Percentiles rank a stretch among this genome's conserved stretches.
Conservation (phyloP, 2,113 vertebrate species). For the Rallus limicola region DNA sequence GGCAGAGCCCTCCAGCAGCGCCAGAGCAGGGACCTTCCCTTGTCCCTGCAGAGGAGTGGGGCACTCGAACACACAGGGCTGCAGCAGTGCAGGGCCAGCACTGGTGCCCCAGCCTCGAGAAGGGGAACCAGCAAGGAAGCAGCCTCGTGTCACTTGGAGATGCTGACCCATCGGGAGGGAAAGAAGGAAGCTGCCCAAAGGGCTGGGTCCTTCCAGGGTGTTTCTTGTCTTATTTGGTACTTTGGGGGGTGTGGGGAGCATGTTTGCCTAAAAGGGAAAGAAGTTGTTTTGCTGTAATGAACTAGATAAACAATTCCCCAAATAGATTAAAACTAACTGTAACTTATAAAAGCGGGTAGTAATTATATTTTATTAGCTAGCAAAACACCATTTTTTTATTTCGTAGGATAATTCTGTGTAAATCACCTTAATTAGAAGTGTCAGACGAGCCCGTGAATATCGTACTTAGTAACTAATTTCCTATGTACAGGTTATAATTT, state of each 20-base stretch:
- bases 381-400: conserved; percentile 84
- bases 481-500: conserved; percentile 86
- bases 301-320: conserved; percentile 86
- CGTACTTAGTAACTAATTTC: conserved; percentile 84
- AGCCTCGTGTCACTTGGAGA: neutral
- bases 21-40: neutral
- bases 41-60: neutral
- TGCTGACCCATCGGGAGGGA: neutral
- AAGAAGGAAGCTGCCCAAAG: neutral
- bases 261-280: conserved; percentile 51
- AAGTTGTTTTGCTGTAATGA: conserved; percentile 81
- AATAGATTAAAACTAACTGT: conserved; percentile 88
- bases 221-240: neutral
- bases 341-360: conserved; percentile 81
- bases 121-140: neutral
- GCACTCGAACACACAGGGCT: fast-evolving
- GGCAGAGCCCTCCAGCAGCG: neutral
- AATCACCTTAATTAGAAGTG: conserved; percentile 90
- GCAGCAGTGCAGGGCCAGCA: neutral
- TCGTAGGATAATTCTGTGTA: conserved; percentile 86
- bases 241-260: neutral
- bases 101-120: neutral
- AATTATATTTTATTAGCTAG: conserved; percentile 86
- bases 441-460: conserved; percentile 81
- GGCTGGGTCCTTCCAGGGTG: neutral